Evolutionary conservation across 2,797 vertebrate species (phyloP).

Genomic region (Propithecus deckenii): DNA sequence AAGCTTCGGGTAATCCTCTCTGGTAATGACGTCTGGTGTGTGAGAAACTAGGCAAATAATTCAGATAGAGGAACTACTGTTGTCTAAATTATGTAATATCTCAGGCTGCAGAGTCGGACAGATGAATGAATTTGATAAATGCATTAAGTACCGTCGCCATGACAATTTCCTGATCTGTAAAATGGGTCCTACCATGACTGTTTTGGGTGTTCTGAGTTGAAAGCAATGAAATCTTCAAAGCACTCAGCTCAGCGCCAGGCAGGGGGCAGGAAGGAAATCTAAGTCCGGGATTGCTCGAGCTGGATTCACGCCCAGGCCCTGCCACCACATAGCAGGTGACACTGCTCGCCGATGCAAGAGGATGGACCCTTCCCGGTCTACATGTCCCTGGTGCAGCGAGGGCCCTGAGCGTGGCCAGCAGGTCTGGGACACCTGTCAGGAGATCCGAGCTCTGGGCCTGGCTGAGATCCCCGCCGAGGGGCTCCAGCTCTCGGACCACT

Average conservation of each 20-base stretch:
- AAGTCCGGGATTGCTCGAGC: rapidly evolving
- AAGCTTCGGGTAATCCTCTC: rapidly evolving
- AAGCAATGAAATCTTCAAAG: neutral
- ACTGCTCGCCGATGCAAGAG: rapidly evolving
- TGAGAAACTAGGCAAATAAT: no score
- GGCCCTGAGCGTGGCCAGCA: rapidly evolving
- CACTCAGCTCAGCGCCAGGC: rapidly evolving
- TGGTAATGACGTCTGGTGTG: rapidly evolving
- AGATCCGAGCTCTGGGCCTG: no score
- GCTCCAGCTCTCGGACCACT: neutral
- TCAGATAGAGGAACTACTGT: no score
- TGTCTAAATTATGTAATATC: no score
- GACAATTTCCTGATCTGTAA: no score
- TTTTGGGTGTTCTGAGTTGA: neutral
- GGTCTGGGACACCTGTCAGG: rapidly evolving
- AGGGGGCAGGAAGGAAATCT: rapidly evolving
- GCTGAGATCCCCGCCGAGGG: neutral
- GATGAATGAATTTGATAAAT: rapidly evolving
- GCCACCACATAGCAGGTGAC: rapidly evolving
- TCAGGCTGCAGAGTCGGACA: neutral
- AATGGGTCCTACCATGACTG: neutral
- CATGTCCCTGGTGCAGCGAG: rapidly evolving
- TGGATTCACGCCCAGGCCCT: rapidly evolving
- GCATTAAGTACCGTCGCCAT: rapidly evolving
- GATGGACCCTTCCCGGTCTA: rapidly evolving